phyloP scores from a whole-genome alignment of 1,140 invertebrate genomes.

The Panagrolaimus sp. region DNA sequence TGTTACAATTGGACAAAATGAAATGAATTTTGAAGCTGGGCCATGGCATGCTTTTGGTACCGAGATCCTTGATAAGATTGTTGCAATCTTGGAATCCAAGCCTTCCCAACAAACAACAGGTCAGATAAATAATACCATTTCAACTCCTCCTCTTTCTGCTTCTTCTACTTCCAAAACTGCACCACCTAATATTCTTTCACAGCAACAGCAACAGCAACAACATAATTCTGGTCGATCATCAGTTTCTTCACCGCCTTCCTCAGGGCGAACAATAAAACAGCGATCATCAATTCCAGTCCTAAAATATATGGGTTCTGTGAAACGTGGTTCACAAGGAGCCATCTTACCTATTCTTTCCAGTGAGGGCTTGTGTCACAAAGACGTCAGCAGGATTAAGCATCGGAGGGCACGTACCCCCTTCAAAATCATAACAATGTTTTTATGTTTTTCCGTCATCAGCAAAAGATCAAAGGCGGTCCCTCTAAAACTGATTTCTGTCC shows the following conservation, averaged over 20 bases:
- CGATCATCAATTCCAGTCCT: too few species aligned
- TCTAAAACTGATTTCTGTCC: too few species aligned
- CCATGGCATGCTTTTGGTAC: constrained; percentile 56
- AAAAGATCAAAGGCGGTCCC: too few species aligned
- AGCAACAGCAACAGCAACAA: neutral
- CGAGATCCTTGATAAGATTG: constrained; percentile 44
- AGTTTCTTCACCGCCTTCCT: constrained; percentile 1
- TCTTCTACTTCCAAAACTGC: neutral
- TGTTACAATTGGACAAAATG: constrained; percentile 57
- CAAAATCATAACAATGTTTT: too few species aligned
- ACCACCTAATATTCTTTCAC: constrained; percentile 4
- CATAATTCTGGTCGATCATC: neutral
- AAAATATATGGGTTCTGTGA: too few species aligned
- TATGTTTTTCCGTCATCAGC: too few species aligned
- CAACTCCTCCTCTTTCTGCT: neutral
- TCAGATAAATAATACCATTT: neutral
- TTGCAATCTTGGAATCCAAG: constrained; percentile 5
- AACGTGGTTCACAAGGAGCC: neutral
- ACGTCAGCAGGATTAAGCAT: too few species aligned
- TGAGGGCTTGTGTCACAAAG: constrained; percentile 1
- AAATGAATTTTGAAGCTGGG: constrained; percentile 58
- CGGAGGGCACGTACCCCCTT: too few species aligned
- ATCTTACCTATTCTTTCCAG: constrained; percentile 8
- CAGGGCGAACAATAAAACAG: neutral
- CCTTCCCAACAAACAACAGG: neutral